Evolutionary conservation across 2,888 invertebrate genomes (phyloP), one percentile per base, ranked within the genome.

Genomic region (Drosophila kokeensis): DNA sequence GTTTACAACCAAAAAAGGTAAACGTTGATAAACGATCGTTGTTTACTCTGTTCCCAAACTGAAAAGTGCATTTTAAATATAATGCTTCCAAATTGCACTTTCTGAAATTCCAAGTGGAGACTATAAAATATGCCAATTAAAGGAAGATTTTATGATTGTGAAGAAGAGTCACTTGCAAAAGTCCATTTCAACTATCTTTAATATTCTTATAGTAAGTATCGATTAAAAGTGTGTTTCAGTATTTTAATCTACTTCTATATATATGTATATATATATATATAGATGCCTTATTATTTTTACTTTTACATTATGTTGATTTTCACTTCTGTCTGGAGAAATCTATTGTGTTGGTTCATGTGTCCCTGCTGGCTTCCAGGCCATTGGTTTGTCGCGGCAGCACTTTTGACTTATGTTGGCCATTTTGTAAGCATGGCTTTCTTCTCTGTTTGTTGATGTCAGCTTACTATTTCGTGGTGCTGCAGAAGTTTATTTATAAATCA

Each of bases 401-500:
- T 75, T 74, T 61, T 72, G 73, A 72, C 61, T 83, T 80, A 76
- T 60, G 64, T 60, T 83, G 73, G 70, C 68, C 70, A 81, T 81
- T 70, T 81, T 66, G 79, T 49, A 65, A 59, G 66, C 45, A 62
- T 73, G 71, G 52, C 64, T 68, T 79, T 75, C 73, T 75, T 62
- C 53, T 57, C 55, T 80, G 69, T 79, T 88, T 86, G 83, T 70
- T 74, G 84, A 70, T 60, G 74, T 81, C 78, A 74, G 79, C 68
- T 75, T 69, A 78, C 67, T 83, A 81, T 75, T 83, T 88, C 60
- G 67, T 76, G 69, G 64, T 15, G 34, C 21, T 69, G 69, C 81
- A 86, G 57, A 83, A 83, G 83, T 83, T 83, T 88, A 83, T 86
- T 83, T 83, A 77, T 88, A 88, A 88, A 88, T 88, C 89, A 88